Percentiles rank a stretch among this genome's conserved stretches.
These are phyloP conservation scores for Phylloscopus trochilus DNA, from an alignment of 2,113 vertebrate species.

Conservation along the genomic window DNA sequence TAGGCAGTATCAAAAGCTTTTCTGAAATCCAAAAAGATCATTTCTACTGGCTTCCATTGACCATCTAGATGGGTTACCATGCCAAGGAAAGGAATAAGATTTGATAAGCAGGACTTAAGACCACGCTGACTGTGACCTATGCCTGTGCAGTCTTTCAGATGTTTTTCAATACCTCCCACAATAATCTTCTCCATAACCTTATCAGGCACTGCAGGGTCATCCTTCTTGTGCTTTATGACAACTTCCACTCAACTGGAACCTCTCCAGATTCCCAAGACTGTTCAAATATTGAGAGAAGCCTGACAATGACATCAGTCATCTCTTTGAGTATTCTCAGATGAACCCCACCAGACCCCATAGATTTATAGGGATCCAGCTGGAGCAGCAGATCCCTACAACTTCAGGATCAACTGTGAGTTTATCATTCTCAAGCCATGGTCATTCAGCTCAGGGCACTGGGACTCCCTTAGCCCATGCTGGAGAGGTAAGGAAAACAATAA, in stretches of 20 bases:
- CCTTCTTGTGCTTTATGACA: neutral
- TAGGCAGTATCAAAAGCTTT: neutral
- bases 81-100: neutral
- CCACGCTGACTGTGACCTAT: neutral
- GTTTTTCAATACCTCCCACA: neutral
- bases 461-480: neutral
- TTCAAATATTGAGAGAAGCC: neutral
- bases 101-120: neutral
- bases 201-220: neutral
- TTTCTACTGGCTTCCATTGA: neutral
- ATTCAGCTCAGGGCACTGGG: neutral
- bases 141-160: neutral
- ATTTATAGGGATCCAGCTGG: neutral
- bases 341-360: neutral
- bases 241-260: neutral
- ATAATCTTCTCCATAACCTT: neutral
- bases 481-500: neutral
- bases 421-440: neutral
- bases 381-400: neutral
- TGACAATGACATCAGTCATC: neutral
- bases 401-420: neutral
- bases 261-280: neutral
- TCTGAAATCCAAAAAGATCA: neutral
- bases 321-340: neutral
- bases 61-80: neutral